A percentile compares a stretch with the other conserved stretches of the same genome.
Evolutionary conservation across 2,888 invertebrate genomes (phyloP).

Genomic region (Ferrisia virgata): DNA sequence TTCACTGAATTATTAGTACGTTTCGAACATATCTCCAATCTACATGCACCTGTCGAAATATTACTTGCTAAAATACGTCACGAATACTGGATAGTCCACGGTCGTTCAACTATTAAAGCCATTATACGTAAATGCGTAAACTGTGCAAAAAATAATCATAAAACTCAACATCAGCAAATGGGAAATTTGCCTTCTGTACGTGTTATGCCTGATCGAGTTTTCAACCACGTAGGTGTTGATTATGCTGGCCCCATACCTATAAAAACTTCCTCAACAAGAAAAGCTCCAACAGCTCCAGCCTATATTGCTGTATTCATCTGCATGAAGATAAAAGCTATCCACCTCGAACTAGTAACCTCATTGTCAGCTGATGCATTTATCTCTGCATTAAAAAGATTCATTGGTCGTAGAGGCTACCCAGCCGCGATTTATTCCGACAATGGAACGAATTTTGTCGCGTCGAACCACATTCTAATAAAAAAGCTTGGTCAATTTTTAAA

Average conservation of each 20-base stretch:
- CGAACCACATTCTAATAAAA: too few species aligned
- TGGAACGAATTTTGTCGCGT: conserved; percentile 46
- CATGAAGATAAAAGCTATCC: conserved; percentile 47
- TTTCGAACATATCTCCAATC: too few species aligned
- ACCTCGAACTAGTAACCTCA: conserved; percentile 48
- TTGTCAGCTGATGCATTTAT: conserved; percentile 48
- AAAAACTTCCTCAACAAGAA: conserved; percentile 15
- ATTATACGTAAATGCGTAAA: too few species aligned
- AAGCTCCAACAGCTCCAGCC: conserved; percentile 36
- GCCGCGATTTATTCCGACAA: conserved; percentile 48
- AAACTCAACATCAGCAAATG: too few species aligned
- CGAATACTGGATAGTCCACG: too few species aligned
- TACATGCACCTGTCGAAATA: too few species aligned
- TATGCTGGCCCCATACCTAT: conserved; percentile 46
- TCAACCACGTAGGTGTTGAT: conserved; percentile 44
- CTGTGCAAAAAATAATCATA: too few species aligned
- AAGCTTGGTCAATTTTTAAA: not conserved
- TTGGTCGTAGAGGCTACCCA: conserved; percentile 47
- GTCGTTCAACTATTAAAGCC: too few species aligned
- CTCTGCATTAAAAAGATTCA: conserved; percentile 48
- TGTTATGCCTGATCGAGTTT: too few species aligned
- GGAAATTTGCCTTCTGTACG: too few species aligned
- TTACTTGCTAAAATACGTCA: too few species aligned
- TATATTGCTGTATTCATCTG: conserved; percentile 49
- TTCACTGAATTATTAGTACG: too few species aligned